Evolutionary conservation across 2,888 invertebrate species (phyloP).

Genomic region (Tachina lurida): DNA sequence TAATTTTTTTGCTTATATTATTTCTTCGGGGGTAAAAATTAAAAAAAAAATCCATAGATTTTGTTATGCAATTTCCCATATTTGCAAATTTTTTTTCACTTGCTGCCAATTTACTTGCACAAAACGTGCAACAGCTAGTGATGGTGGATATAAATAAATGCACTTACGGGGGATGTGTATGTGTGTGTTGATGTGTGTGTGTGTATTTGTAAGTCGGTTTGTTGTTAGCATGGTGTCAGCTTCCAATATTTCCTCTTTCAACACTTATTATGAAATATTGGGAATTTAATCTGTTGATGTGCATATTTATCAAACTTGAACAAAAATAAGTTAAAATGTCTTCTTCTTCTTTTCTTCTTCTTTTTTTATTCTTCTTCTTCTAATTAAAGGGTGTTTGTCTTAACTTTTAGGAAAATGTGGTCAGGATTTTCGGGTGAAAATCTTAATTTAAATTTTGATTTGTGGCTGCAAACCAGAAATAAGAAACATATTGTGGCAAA

Average conservation of each 20-base stretch:
- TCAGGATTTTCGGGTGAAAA: too few relatives aligned
- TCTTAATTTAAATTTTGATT: too few relatives aligned
- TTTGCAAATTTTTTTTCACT: not conserved
- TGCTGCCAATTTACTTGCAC: not conserved
- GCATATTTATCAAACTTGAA: not conserved
- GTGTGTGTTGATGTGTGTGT: not conserved
- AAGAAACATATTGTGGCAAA: too few relatives aligned
- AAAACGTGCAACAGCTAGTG: conserved; percentile 27
- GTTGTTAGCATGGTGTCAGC: conserved; percentile 33
- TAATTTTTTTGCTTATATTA: not conserved
- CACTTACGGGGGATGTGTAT: not conserved
- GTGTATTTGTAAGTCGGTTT: not conserved
- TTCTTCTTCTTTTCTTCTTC: conserved; percentile 8
- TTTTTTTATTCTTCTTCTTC: conserved; percentile 35
- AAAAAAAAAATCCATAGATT: conserved; percentile 20
- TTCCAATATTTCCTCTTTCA: conserved; percentile 40
- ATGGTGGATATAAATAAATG: not conserved
- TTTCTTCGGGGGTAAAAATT: conserved; percentile 9
- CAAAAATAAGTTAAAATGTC: not conserved
- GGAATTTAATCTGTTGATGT: not conserved
- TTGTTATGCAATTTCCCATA: conserved; percentile 46
- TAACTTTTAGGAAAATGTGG: not conserved
- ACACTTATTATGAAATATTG: conserved; percentile 31
- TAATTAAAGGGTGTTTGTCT: conserved; percentile 32
- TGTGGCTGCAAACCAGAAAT: not conserved